Conservation (phyloP, 2,888 invertebrate species). For the Vandiemenella viatica region DNA sequence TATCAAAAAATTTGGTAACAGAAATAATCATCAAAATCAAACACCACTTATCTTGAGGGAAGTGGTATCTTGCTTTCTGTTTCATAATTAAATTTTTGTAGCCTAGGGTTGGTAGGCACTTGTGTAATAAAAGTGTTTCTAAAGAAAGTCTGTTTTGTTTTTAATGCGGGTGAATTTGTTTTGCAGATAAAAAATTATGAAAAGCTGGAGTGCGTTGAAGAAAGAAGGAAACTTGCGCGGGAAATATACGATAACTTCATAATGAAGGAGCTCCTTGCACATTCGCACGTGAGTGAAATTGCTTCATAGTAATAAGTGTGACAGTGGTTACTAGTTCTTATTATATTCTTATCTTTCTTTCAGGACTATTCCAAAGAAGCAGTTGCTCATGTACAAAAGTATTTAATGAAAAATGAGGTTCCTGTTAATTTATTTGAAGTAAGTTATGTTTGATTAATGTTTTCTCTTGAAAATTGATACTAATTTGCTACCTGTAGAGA, state of each 20-base stretch:
- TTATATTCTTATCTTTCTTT: slow-evolving; percentile 26
- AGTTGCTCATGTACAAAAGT: slow-evolving; percentile 93
- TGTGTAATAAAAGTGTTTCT: too few relatives aligned
- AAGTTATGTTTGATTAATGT: slow-evolving; percentile 23
- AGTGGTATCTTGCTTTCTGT: too few relatives aligned
- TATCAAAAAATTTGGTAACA: too few relatives aligned
- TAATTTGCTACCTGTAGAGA: too few relatives aligned
- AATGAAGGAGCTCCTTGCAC: slow-evolving; percentile 98
- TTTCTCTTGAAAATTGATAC: slow-evolving; percentile 3
- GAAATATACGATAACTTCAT: slow-evolving; percentile 99
- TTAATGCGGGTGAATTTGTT: slow-evolving; percentile 9
- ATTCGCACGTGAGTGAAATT: slow-evolving; percentile 79
- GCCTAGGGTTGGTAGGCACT: too few relatives aligned
- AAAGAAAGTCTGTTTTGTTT: too few relatives aligned
- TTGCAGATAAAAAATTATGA: slow-evolving; percentile 95
- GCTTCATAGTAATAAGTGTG: neutral
- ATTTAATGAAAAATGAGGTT: slow-evolving; percentile 92
- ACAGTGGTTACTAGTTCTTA: neutral
- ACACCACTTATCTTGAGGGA: too few relatives aligned
- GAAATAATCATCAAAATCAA: too few relatives aligned
- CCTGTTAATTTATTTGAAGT: slow-evolving; percentile 97
- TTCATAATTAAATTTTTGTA: too few relatives aligned
- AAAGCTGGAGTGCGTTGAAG: slow-evolving; percentile 94
- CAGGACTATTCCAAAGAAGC: slow-evolving; percentile 98
- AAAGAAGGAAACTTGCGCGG: slow-evolving; percentile 83